Conservation (phyloP, 2,113 vertebrate species). For the Mormoops blainvillei region DNA sequence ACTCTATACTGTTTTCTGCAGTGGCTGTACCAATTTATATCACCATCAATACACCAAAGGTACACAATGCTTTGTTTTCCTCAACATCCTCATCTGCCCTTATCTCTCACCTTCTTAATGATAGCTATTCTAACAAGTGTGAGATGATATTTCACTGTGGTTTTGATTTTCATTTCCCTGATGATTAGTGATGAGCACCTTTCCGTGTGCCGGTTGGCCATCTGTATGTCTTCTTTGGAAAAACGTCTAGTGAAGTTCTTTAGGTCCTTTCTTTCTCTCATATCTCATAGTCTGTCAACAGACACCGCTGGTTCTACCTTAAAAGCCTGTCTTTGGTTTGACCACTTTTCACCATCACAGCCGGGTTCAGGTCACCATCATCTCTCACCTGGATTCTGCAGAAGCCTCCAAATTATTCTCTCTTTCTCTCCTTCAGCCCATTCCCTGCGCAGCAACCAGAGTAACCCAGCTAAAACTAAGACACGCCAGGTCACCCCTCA, state of each 20-base stretch:
- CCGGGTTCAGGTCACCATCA: not conserved
- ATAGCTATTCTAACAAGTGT: not conserved
- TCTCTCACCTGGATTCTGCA: not conserved
- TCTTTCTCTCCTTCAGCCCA: not conserved
- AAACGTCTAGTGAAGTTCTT: not conserved
- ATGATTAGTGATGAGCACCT: not conserved
- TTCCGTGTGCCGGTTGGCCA: not conserved
- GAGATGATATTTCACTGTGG: not conserved
- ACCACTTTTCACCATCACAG: not conserved
- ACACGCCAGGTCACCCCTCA: not conserved
- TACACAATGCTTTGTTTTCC: not conserved
- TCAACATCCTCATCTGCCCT: not conserved
- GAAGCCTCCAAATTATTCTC: not conserved
- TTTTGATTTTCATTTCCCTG: not conserved
- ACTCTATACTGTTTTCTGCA: not conserved
- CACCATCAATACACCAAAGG: not conserved
- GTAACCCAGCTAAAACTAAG: not conserved
- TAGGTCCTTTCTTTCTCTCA: not conserved
- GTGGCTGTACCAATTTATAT: not conserved
- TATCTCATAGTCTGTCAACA: not conserved
- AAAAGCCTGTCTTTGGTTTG: not conserved
- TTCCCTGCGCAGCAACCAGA: not conserved
- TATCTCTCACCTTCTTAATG: not conserved
- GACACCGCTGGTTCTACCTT: not conserved
- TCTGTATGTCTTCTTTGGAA: not conserved